Conservation (phyloP, 2,113 vertebrate genomes). For the Eptesicus fuscus region DNA sequence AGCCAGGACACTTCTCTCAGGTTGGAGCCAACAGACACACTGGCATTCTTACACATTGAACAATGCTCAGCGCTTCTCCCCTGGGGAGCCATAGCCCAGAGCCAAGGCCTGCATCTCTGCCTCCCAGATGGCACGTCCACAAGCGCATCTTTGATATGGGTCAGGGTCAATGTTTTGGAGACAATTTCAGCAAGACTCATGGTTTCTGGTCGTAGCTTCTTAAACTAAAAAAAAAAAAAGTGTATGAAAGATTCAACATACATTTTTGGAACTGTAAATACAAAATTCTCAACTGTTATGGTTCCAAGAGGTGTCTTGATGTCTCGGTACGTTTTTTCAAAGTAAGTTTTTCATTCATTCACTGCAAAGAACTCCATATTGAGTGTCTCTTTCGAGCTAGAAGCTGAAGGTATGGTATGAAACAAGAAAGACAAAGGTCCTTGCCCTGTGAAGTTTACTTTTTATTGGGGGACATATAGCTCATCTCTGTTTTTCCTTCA, state of each 20-base stretch:
- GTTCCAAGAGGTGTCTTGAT: not conserved
- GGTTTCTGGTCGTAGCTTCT: not conserved
- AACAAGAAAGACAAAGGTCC: not conserved
- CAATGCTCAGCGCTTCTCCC: not conserved
- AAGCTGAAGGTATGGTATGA: not conserved
- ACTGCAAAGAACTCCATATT: not conserved
- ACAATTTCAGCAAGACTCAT: conserved; percentile 7
- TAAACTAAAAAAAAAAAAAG: not conserved
- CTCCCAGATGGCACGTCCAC: conserved; percentile 33
- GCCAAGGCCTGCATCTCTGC: not conserved
- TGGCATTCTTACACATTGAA: conserved; percentile 21
- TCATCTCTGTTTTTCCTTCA: not conserved
- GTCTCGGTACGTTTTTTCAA: not conserved
- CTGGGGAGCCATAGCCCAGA: not conserved
- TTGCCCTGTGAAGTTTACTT: not conserved
- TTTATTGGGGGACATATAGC: not conserved
- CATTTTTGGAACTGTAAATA: not conserved
- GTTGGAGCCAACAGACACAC: not conserved
- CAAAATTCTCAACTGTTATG: not conserved
- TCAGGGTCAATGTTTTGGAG: conserved; percentile 22
- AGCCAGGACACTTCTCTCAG: not conserved
- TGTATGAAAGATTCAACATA: not conserved
- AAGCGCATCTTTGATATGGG: not conserved
- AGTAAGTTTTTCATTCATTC: not conserved
- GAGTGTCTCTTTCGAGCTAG: not conserved